Base-by-base conservation (phyloP, 2,113 vertebrate genomes). In the Tyrannus savana region DNA sequence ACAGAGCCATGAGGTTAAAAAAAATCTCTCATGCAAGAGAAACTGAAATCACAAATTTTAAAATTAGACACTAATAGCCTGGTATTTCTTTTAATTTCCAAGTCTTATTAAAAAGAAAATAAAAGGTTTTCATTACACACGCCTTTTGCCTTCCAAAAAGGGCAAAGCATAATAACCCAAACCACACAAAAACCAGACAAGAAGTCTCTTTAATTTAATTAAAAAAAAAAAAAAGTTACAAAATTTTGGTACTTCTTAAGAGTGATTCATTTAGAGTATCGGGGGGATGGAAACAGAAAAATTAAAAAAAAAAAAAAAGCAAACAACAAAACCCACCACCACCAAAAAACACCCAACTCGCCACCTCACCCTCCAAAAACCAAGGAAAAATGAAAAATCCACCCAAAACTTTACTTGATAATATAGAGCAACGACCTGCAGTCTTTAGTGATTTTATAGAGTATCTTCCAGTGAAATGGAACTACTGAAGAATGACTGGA, bases 111-210 rank as follows among this genome's bases (percentile, higher is more conserved):
- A 60, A 93, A 76, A 47, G 4, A 46, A 81, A 86, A 60, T 10
- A 24, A n/a, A 37, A 83, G 9, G 10, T 23, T 41, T 68, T 63
- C 5, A 12, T 78, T 30, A 31, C 10, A 5, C 24, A 46, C 4
- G 71, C 1, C 3, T 56, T 83, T 88, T 71, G 10, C 35, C 15
- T 66, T 87, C 21, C 39, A 75, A 41, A 94, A 60, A 19, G 9
- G 23, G 3, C 6, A 68, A 68, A 9, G 24, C 3, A 52, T 73
- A 74, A 62, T 46, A 25, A 1, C 0, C 3, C 2, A 44, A 73
- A 28, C 12, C 9, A 58, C 53, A 39, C 2, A 8, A 39, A 55
- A 73, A 28, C 0, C 12, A 80, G n/a, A 25, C 6, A 82, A 52
- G 17, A 73, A 2, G 7, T 35, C 31, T 50, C 30, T 30, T 83